A percentile compares a stretch with the other conserved stretches of the same genome.
phyloP scores from a whole-genome alignment of 2,797 vertebrate species.

The Neoniphon sammara region DNA sequence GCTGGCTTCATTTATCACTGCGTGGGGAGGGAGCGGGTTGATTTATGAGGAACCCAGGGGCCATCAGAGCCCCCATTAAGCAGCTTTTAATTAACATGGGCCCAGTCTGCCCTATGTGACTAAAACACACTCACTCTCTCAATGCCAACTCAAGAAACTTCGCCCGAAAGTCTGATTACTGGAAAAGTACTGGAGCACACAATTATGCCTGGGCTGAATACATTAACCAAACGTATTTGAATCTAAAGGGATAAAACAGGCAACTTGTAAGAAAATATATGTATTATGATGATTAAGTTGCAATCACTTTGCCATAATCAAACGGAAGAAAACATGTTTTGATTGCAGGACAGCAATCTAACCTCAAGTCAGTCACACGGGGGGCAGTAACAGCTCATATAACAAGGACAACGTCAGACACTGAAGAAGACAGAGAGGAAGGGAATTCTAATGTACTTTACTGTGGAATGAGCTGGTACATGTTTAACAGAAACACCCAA shows the following conservation, averaged over 20 bases:
- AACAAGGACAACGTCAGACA: background rate
- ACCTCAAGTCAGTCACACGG: background rate
- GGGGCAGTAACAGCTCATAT: background rate
- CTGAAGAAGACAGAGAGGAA: too few species aligned
- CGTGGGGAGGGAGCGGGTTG: constrained; percentile 45
- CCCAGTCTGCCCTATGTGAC: constrained; percentile 56
- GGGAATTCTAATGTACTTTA: too few species aligned
- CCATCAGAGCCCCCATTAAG: constrained; percentile 73
- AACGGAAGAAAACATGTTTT: background rate
- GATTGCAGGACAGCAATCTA: background rate
- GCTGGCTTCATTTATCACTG: constrained; percentile 75
- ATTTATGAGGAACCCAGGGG: constrained; percentile 73
- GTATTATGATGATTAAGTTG: background rate
- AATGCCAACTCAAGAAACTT: constrained; percentile 38
- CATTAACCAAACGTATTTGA: constrained; percentile 6
- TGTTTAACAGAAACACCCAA: background rate
- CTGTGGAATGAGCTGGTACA: too few species aligned
- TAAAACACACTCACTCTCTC: constrained; percentile 51
- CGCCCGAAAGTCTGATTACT: constrained; percentile 18
- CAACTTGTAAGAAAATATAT: background rate
- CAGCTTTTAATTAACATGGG: constrained; percentile 77
- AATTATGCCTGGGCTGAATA: constrained; percentile 19
- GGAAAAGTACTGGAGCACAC: constrained; percentile 43
- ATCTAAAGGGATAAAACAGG: constrained; percentile 5
- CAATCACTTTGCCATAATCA: background rate